phyloP scores from a whole-genome alignment of 1,140 invertebrate genomes.

The Drosophila arawakana region DNA sequence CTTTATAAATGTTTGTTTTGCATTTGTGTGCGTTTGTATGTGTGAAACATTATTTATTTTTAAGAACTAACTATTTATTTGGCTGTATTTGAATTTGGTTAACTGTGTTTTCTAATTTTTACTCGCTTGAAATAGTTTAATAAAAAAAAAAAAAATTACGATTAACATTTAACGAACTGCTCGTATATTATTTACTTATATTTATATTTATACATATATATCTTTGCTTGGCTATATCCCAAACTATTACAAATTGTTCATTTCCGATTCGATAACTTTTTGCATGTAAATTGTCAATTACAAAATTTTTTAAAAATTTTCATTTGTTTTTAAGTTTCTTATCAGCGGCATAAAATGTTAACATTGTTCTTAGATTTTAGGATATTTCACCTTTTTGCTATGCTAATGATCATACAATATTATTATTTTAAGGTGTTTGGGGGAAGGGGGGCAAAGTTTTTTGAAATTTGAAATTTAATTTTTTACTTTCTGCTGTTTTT shows the following conservation, averaged over 20 bases:
- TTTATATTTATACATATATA: constrained; percentile 11
- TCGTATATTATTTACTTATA: constrained; percentile 7
- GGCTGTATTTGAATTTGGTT: constrained; percentile 22
- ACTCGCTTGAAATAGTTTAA: constrained; percentile 1
- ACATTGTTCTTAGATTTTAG: constrained; percentile 75
- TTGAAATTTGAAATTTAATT: constrained; percentile 8
- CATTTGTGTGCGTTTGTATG: constrained; percentile 10
- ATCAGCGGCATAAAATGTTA: constrained; percentile 68
- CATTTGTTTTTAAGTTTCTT: constrained; percentile 29
- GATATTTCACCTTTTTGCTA: constrained; percentile 72
- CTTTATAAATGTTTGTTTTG: constrained; percentile 8
- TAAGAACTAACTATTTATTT: constrained; percentile 29
- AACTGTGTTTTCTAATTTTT: constrained; percentile 26
- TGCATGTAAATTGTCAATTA: constrained; percentile 46
- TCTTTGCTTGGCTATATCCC: background rate
- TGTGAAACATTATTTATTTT: constrained; percentile 27
- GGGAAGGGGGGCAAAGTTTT: background rate
- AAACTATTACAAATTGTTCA: constrained; percentile 15
- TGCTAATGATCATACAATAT: constrained; percentile 42
- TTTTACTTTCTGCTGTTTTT: background rate
- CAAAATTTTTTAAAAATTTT: constrained; percentile 57
- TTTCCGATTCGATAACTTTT: constrained; percentile 29
- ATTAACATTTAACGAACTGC: constrained; percentile 18
- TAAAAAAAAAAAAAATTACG: constrained; percentile 14
- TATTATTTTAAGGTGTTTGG: background rate